Evolutionary conservation across 1,140 invertebrate genomes (phyloP).

Genomic region (Antheraea pernyi): DNA sequence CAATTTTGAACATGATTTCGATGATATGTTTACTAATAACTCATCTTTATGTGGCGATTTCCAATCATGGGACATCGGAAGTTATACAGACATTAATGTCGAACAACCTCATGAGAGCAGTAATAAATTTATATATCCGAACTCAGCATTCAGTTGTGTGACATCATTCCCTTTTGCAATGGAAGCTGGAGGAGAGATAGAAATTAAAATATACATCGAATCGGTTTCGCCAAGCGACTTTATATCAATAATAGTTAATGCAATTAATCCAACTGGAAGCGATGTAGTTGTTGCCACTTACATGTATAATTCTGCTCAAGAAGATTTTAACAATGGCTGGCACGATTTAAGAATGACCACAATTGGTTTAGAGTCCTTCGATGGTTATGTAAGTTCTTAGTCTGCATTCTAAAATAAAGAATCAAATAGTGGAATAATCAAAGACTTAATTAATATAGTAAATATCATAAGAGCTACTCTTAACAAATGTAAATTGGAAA

Average conservation of each 20-base stretch:
- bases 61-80: constrained; percentile 19
- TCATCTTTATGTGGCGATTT: constrained; percentile 15
- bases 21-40: constrained; percentile 9
- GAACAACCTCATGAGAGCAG: constrained; percentile 12
- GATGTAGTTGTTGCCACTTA: constrained; percentile 17
- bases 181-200: constrained; percentile 12
- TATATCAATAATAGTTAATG: constrained; percentile 23
- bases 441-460: background rate
- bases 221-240: constrained; percentile 4
- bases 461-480: background rate
- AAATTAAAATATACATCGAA: constrained; percentile 24
- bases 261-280: constrained; percentile 6
- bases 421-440: too few species aligned
- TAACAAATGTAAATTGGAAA: background rate
- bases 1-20: constrained; percentile 27
- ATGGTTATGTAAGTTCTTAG: constrained; percentile 10
- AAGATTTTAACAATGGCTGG: constrained; percentile 39
- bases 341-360: constrained; percentile 25
- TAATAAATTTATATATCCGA: constrained; percentile 20
- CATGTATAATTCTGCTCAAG: constrained; percentile 4
- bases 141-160: constrained; percentile 9
- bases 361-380: constrained; percentile 13
- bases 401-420: background rate
- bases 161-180: constrained; percentile 16
- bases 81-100: constrained; percentile 15